Evolutionary conservation across 2,888 invertebrate species (phyloP), one percentile per base, ranked within the genome.

Genomic region (Polymixis lichenea): DNA sequence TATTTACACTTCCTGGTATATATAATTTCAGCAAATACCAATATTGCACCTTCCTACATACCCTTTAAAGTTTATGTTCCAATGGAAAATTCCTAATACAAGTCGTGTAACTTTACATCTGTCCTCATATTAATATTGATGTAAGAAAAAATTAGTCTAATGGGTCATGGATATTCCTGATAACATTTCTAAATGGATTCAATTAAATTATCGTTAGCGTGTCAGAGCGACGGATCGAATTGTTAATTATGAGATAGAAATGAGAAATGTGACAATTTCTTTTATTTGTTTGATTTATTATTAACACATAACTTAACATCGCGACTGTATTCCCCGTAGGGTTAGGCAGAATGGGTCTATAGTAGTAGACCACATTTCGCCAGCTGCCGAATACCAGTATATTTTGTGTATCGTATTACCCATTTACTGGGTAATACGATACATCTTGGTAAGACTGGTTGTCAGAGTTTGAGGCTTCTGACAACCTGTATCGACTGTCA

Each of bases 121-220:
- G 60, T n/a, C 32, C 19, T 60, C 66, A 64, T 71, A 68, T 80
- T 11, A 43, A 62, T 72, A 71, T 66, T 85, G 75, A 82, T 76
- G 73, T 78, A 68, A 67, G 60, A 78, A 84, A 83, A 83, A 85
- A 78, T 43, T 72, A 58, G 84, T 80, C 22, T 76, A 87, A 83
- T 83, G 64, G 79, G 86, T 87, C 87, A 87, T 38, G 87, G 82
- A 66, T 79, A 70, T 46, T 6, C 19, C 55, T 67, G 84, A 87
- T 86, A 55, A 81, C 72, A 67, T 66, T 72, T 78, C 51, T 83
- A 84, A 86, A 81, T 80, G 68, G 32, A 77, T 73, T 80, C 68
- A 83, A 88, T 86, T 83, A 86, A 84, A 65, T 58, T 65, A 65
- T 86, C 80, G 65, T 87, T 84, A 87, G 56, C 43, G n/a, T n/a